phyloP scores from a whole-genome alignment of 2,113 vertebrate species.

The Cathartes aura region DNA sequence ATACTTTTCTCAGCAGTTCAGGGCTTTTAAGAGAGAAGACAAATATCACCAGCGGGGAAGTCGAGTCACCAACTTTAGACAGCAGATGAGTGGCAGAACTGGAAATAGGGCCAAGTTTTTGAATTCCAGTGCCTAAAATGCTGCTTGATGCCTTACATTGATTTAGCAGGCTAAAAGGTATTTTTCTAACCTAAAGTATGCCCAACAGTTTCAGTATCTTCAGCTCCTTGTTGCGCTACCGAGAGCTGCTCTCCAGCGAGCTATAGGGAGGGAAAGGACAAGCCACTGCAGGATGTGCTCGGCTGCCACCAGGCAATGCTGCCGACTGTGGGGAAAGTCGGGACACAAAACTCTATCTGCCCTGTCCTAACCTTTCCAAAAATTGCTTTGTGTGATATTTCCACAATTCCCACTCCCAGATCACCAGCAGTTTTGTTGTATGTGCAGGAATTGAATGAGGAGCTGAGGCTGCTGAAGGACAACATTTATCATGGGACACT shows the following conservation, averaged over 20 bases:
- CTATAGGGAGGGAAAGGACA: background rate
- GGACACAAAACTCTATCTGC: background rate
- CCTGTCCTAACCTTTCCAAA: background rate
- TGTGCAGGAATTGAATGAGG: background rate
- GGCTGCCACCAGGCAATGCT: background rate
- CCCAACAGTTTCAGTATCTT: background rate
- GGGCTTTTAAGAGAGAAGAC: background rate
- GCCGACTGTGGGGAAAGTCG: accelerated
- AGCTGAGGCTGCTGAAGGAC: background rate
- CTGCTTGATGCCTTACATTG: background rate
- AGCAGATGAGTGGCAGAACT: background rate
- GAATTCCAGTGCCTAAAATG: background rate
- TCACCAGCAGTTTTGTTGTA: background rate
- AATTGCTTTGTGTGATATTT: background rate
- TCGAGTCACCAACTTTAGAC: background rate
- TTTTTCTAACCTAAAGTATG: background rate
- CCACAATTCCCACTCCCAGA: background rate
- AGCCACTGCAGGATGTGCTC: background rate
- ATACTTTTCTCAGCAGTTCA: background rate
- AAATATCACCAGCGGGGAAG: background rate
- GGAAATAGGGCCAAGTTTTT: background rate
- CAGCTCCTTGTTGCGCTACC: background rate
- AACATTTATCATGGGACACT: background rate
- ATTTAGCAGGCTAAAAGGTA: background rate
- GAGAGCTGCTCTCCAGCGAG: background rate